Base-by-base conservation (phyloP, 1,140 invertebrate genomes). In the Pseudachorutes palmiensis region DNA sequence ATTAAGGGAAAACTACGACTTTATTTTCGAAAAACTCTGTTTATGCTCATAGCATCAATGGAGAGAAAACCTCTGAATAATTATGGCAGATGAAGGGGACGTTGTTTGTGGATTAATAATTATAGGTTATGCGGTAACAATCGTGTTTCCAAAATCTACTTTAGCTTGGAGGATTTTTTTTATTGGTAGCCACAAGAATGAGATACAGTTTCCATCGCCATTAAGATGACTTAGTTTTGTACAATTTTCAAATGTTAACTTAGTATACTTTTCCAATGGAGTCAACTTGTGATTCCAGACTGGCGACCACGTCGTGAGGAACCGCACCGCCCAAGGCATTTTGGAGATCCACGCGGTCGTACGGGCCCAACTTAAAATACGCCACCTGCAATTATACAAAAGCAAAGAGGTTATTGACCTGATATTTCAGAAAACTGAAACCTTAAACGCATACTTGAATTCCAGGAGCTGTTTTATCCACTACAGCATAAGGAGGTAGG, bases 391-490 rank as follows among this genome's bases (percentile, higher is more conserved):
- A 22, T 45, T 45, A 19, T 45, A 45, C 36, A 45, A 45, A 45
- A 45, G 24, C 9, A 55, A 55, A 22, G 24, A 41, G 36, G n/a
- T n/a, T n/a, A n/a, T n/a, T n/a, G n/a, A n/a, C n/a, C n/a, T n/a
- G n/a, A n/a, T n/a, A n/a, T n/a, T n/a, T n/a, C n/a, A n/a, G n/a
- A n/a, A n/a, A n/a, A n/a, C n/a, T n/a, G 9, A 24, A 64, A 2
- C 12, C 32, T 57, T 65, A 58, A 65, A 65, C 48, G 24, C 32
- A 48, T 65, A 67, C 69, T 62, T 70, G 65, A 36, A 70, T 70
- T 41, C 69, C 69, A 33, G 69, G 69, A 61, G 69, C 69, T 26
- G 68, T 69, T 65, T 72, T 72, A 32, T 72, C 70, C 28, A 72
- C 70, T 29, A 69, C 62, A 2, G 70, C 67, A 31, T 70, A 63